Conservation (phyloP, 2,888 invertebrate genomes). For the Lobophora halterata region DNA sequence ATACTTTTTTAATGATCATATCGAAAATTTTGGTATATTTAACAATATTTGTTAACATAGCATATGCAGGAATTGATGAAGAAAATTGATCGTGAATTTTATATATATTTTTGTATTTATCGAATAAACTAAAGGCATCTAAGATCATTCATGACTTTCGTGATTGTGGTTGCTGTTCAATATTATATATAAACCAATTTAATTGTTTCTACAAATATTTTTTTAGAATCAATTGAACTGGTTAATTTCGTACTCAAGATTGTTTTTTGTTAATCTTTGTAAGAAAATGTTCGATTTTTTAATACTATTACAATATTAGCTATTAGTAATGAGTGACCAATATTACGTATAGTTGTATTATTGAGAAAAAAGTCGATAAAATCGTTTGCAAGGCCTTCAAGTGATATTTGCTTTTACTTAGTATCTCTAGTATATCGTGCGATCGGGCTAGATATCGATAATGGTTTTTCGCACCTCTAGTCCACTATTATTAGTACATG, state of each 20-base stretch:
- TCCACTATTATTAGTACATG: slow-evolving; percentile 26
- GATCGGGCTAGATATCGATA: slow-evolving; percentile 33
- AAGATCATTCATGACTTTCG: slow-evolving; percentile 6
- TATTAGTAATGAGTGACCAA: slow-evolving; percentile 2
- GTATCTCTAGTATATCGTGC: slow-evolving; percentile 35
- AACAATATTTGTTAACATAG: slow-evolving; percentile 12
- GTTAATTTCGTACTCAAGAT: too few relatives aligned
- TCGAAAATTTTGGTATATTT: slow-evolving; percentile 8
- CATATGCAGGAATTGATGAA: slow-evolving; percentile 23
- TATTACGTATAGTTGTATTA: slow-evolving; percentile 5
- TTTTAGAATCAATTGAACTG: too few relatives aligned
- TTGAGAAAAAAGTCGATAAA: slow-evolving; percentile 15
- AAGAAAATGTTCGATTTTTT: too few relatives aligned
- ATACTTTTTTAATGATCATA: slow-evolving; percentile 12
- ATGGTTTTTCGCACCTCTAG: slow-evolving; percentile 34
- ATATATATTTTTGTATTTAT: slow-evolving; percentile 20
- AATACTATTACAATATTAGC: too few relatives aligned
- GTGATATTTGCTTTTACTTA: slow-evolving; percentile 56
- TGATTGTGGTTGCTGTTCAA: slow-evolving; percentile 17
- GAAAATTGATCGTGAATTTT: slow-evolving; percentile 14
- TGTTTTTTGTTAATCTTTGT: too few relatives aligned
- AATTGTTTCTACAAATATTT: too few relatives aligned
- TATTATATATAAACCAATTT: too few relatives aligned
- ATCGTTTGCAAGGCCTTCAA: slow-evolving; percentile 37
- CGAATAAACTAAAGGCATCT: slow-evolving; percentile 5